phyloP scores from a whole-genome alignment of 2,888 invertebrate species.

The Xanthia icteritia region DNA sequence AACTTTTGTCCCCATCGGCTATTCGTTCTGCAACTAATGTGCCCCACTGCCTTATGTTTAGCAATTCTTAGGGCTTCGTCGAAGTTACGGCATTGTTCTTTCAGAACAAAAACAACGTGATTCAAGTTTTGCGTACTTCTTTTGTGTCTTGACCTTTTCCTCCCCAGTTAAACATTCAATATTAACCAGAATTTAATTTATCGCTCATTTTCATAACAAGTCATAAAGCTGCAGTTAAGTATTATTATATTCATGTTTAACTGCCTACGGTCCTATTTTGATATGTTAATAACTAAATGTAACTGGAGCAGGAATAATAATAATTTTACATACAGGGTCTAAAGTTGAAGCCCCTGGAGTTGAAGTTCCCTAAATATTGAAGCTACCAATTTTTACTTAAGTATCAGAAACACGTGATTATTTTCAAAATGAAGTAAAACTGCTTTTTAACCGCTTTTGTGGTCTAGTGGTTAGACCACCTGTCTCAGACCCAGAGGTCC shows the following conservation, averaged over 20 bases:
- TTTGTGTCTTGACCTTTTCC: constrained; percentile 12
- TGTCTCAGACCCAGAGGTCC: no score
- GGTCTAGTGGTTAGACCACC: no score
- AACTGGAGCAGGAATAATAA: not conserved
- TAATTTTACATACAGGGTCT: not conserved
- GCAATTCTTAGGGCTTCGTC: constrained; percentile 1
- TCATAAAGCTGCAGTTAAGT: not conserved
- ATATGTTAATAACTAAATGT: not conserved
- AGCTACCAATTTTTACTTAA: not conserved
- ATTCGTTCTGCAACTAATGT: not conserved
- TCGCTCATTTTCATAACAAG: not conserved
- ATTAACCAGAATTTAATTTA: not conserved
- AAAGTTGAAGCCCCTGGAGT: not conserved
- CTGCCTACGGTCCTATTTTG: not conserved
- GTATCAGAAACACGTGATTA: not conserved
- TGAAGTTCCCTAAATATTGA: not conserved
- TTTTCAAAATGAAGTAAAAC: not conserved
- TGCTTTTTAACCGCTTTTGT: no score
- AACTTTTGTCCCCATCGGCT: not conserved
- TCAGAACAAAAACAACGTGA: constrained; percentile 32
- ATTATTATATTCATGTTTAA: not conserved
- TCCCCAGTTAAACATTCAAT: not conserved
- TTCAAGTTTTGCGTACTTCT: constrained; percentile 4
- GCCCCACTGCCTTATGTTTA: not conserved
- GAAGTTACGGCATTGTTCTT: constrained; percentile 7